Conservation (phyloP, 2,113 vertebrate species). For the Gavia stellata region DNA sequence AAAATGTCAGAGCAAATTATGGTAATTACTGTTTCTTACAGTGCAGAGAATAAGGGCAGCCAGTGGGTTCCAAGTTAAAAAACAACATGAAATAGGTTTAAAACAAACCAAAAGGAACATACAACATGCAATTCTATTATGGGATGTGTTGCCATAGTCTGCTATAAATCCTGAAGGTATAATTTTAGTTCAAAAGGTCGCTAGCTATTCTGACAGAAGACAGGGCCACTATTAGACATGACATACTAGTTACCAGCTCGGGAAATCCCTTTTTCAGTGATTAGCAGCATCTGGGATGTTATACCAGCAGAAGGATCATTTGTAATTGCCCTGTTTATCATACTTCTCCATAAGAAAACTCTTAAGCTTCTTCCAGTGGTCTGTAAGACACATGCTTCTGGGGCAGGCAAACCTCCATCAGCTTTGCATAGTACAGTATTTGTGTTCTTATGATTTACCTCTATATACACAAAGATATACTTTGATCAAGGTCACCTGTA, state of each 20-base stretch:
- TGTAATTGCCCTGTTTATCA: background rate
- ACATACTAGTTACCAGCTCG: background rate
- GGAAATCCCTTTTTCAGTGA: background rate
- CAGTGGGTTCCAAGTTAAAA: background rate
- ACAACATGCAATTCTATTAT: background rate
- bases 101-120: background rate
- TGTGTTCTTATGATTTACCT: background rate
- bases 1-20: background rate
- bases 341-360: background rate
- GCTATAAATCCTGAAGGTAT: background rate
- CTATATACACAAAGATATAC: background rate
- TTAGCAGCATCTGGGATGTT: background rate
- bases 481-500: slow-evolving; percentile 66
- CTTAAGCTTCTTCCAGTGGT: background rate
- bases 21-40: background rate
- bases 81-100: background rate
- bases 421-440: background rate
- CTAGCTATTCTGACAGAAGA: background rate
- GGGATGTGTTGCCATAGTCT: background rate
- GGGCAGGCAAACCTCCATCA: background rate
- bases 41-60: background rate
- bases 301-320: background rate
- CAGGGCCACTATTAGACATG: background rate
- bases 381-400: background rate
- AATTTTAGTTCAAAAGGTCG: background rate